phyloP scores from a whole-genome alignment of 2,888 invertebrate species.

The Cremastinae sp. region DNA sequence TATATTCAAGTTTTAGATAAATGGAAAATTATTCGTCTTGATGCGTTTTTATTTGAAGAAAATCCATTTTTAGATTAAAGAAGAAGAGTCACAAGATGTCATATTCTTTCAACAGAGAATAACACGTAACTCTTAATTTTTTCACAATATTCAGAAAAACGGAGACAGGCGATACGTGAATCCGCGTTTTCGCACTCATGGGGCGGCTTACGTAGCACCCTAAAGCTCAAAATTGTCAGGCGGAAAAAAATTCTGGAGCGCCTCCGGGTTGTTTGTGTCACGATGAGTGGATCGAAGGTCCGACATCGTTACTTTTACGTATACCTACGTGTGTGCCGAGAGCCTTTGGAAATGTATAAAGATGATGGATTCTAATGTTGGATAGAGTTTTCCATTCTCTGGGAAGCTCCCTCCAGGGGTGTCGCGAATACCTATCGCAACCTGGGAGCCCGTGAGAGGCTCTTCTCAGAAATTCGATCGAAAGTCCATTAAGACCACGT shows the following conservation, averaged over 20 bases:
- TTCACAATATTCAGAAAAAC: too few relatives aligned
- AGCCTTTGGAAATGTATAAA: not conserved
- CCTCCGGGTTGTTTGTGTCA: slow-evolving; percentile 29
- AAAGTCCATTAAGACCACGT: slow-evolving; percentile 72
- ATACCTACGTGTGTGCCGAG: not conserved
- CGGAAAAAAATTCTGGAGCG: slow-evolving; percentile 26
- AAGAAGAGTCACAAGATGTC: too few relatives aligned
- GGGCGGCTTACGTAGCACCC: too few relatives aligned
- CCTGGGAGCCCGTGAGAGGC: slow-evolving; percentile 26
- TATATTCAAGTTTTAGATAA: too few relatives aligned
- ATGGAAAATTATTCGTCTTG: too few relatives aligned
- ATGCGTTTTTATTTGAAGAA: too few relatives aligned
- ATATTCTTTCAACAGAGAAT: too few relatives aligned
- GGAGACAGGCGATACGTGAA: too few relatives aligned
- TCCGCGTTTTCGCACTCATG: too few relatives aligned
- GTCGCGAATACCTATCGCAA: slow-evolving; percentile 15
- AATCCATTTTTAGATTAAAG: too few relatives aligned
- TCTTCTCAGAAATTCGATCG: slow-evolving; percentile 68
- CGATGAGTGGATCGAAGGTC: slow-evolving; percentile 37
- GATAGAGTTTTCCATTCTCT: slow-evolving; percentile 21
- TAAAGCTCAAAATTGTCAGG: slow-evolving; percentile 15
- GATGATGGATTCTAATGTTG: not conserved
- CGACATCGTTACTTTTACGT: not conserved
- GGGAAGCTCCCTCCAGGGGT: slow-evolving; percentile 2
- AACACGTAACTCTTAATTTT: too few relatives aligned